Base-by-base conservation (phyloP, 2,797 vertebrate species). In the Parotocinclus haroldoi region DNA sequence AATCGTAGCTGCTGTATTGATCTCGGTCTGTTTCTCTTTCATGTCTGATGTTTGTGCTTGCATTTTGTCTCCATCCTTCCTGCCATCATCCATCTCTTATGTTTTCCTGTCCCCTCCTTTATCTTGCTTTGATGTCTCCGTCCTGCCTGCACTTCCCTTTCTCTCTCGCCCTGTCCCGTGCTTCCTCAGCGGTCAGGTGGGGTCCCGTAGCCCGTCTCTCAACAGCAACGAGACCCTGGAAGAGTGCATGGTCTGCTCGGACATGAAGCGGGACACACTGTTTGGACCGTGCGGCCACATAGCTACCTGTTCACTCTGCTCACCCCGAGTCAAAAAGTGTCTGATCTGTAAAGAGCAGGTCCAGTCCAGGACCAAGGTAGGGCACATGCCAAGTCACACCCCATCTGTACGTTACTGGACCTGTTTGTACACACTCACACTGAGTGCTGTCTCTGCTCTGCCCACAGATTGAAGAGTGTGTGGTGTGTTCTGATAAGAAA, bases 401-500 rank as follows among this genome's bases (percentile, higher is more conserved):
- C 18, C 17, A 1, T 42, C 10, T 42, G 7, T 9, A 7, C 27
- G 27, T 2, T 5, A 27, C 27, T 27, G 27, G n/a, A 27, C 27
- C 27, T 27, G 27, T 2, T 27, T 27, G 3, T 1, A 8, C 10
- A 39, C 1, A 3, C 3, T 12, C 6, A 3, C 5, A 7, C 36
- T 10, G 3, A 11, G 2, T 14, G 5, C 9, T 46, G 1, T 59
- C 3, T 52, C 39, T 57, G 42, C 10, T 3, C 69, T 53, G 16
- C 17, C 14, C 13, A 12, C 86, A 99, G 96, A 98, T 99, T 51
- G 96, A 99, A 85, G 96, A 99, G 89, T 99, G 96, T 48, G 96
- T 99, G n/a, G 97, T 99, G 7, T 99, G 97, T 81, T 99, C 97
- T 39, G 97, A 99, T 83, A 99, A 99, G 90, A 99, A 98, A 82